Base-by-base conservation (phyloP, 2,113 vertebrate species). In the Xenopus laevis region DNA sequence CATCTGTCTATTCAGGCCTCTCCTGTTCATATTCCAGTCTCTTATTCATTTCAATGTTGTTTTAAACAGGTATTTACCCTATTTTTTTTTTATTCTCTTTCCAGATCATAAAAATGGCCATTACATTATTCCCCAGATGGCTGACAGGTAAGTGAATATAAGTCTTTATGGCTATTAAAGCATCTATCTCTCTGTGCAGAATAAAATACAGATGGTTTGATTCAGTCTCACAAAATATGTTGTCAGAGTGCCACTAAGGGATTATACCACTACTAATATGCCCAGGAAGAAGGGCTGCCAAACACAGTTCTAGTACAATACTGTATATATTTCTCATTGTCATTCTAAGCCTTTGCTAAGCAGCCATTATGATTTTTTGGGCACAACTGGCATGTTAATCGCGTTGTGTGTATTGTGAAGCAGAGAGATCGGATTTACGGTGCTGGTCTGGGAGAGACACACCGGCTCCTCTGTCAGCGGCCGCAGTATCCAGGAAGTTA, bases 81-180 rank as follows among this genome's bases (percentile, higher is more conserved):
- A 50, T 50, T 9, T 50, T 11, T 50, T 11, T 16, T 50, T 50
- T 50, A 13, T 50, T 50, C 20, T 84, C 83, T 81, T 79, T 79
- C 60, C 82, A 99, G 97, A 98, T 92, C 97, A 99, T 90, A 99
- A 98, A 89, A 98, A 98, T 12, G 96, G 96, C 59, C 97, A 99
- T 92, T 98, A 99, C 84, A 98, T 99, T 87, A 98, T 99, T 86
- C 97, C 97, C 11, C 97, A 99, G 83, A 99, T 99, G 97, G 97
- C 97, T 13, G 97, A 99, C 91, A 99, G 97, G 97, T 98, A 87
- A 89, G 92, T 72, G 27, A 60, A 78, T 10, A 7, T 18, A 10
- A 17, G 52, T 17, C 15, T 17, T 17, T 55, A 2, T 47, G 46
- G 13, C 3, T 47, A 12, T 13, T 2, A 13, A 15, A 10, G 12